Percentiles rank a stretch among this genome's conserved stretches.
These are phyloP conservation scores for Leptinotarsa tumamoca DNA, from an alignment of 2,888 invertebrate species.

Conservation along the genomic window DNA sequence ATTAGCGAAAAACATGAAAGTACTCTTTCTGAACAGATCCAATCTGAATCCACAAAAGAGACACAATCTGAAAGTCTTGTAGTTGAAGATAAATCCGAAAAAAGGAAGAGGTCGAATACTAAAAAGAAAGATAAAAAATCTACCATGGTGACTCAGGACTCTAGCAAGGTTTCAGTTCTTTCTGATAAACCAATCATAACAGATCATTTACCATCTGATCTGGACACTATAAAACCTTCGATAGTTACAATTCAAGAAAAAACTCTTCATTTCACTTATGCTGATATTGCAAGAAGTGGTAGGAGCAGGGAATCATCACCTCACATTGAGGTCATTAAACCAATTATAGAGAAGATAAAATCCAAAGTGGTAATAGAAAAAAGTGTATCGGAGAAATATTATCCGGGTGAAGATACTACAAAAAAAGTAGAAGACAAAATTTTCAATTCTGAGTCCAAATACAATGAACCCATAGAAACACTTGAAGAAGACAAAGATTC, in stretches of 20 bases:
- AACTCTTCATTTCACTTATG: conserved; percentile 47
- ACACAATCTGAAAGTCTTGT: background rate
- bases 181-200: background rate
- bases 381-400: background rate
- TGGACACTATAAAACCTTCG: background rate
- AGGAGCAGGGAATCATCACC: conserved; percentile 53
- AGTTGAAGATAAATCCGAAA: conserved; percentile 14
- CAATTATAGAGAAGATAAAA: conserved; percentile 7
- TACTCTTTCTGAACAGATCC: background rate
- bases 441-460: too few species aligned
- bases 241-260: background rate
- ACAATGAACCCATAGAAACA: too few species aligned
- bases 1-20: background rate
- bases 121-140: conserved; percentile 18
- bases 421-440: background rate
- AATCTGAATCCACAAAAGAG: background rate
- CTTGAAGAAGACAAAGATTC: too few species aligned
- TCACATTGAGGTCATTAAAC: conserved; percentile 26
- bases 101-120: conserved; percentile 23
- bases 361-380: background rate
- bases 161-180: too few species aligned
- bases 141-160: background rate
- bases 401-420: background rate
- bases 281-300: conserved; percentile 50
- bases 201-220: background rate